Conservation (phyloP, 2,888 invertebrate species). For the Drosophila austrosaltans region DNA sequence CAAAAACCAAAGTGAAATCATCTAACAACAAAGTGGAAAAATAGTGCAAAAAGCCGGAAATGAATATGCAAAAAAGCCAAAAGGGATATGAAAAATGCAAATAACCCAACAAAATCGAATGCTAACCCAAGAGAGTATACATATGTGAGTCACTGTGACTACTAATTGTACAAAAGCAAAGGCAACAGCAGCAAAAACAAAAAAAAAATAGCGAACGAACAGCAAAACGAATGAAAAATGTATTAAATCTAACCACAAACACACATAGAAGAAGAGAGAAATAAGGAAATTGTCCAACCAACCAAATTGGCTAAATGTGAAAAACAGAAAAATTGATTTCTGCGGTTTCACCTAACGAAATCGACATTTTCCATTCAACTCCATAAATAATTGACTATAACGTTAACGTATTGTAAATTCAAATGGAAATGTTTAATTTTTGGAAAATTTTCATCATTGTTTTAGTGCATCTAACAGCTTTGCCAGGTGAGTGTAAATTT, state of each 20-base stretch:
- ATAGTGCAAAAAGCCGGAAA: conserved; percentile 60
- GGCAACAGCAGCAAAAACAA: conserved; percentile 24
- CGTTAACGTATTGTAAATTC: conserved; percentile 40
- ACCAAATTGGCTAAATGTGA: conserved; percentile 56
- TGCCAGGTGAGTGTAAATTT: conserved; percentile 62
- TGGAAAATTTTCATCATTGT: conserved; percentile 45
- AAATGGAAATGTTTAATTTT: conserved; percentile 44
- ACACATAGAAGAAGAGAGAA: conserved; percentile 54
- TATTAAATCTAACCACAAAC: conserved; percentile 72
- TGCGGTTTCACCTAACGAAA: conserved; percentile 64
- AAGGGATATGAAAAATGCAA: conserved; percentile 76
- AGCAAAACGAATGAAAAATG: conserved; percentile 62
- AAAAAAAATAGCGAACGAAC: conserved; percentile 29
- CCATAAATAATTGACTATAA: conserved; percentile 23
- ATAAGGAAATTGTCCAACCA: conserved; percentile 66
- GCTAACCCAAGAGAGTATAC: conserved; percentile 49
- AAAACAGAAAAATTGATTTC: conserved; percentile 67
- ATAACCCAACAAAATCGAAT: conserved; percentile 63
- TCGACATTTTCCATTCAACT: conserved; percentile 41
- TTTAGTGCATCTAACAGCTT: conserved; percentile 50
- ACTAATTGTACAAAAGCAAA: conserved; percentile 66
- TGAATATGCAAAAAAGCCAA: conserved; percentile 72
- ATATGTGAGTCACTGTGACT: conserved; percentile 59
- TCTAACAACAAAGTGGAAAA: conserved; percentile 49
- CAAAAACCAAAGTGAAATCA: conserved; percentile 35